Percentiles rank a stretch among this genome's conserved stretches.
Evolutionary conservation across 1,140 invertebrate species (phyloP).

Genomic region (Rhysida immarginata): DNA sequence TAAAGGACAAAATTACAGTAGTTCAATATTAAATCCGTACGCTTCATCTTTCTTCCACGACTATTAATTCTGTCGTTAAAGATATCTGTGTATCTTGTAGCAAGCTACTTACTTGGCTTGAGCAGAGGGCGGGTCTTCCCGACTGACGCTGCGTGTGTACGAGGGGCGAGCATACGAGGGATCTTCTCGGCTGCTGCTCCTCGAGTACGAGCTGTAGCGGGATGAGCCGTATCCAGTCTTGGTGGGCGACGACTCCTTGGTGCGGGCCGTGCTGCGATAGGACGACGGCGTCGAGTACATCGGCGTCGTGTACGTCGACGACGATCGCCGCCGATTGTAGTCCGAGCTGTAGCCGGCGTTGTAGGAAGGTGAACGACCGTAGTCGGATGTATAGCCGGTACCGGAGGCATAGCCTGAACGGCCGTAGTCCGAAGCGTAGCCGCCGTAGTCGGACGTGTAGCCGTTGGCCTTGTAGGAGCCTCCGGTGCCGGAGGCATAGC

Average conservation of each 20-base stretch:
- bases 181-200: neutral
- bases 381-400: constrained; percentile 15
- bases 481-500: constrained; percentile 11
- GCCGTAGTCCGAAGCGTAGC: constrained; percentile 15
- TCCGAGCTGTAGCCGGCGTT: constrained; percentile 14
- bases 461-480: constrained; percentile 3
- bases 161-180: neutral
- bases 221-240: too few relatives aligned
- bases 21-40: too few relatives aligned
- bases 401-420: constrained; percentile 10
- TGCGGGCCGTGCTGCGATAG: neutral
- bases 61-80: neutral
- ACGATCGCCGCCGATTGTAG: constrained; percentile 6
- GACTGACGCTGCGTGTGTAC: neutral
- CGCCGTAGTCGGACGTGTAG: constrained; percentile 12
- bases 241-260: too few relatives aligned
- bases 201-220: neutral
- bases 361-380: constrained; percentile 7
- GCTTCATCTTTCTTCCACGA: too few relatives aligned
- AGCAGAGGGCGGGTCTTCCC: neutral
- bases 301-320: neutral
- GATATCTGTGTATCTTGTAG: too few relatives aligned
- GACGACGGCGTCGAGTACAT: neutral
- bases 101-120: too few relatives aligned
- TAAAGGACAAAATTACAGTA: too few relatives aligned